Evolutionary conservation across 2,888 invertebrate genomes (phyloP).

Genomic region (Drosophila prolongata): DNA sequence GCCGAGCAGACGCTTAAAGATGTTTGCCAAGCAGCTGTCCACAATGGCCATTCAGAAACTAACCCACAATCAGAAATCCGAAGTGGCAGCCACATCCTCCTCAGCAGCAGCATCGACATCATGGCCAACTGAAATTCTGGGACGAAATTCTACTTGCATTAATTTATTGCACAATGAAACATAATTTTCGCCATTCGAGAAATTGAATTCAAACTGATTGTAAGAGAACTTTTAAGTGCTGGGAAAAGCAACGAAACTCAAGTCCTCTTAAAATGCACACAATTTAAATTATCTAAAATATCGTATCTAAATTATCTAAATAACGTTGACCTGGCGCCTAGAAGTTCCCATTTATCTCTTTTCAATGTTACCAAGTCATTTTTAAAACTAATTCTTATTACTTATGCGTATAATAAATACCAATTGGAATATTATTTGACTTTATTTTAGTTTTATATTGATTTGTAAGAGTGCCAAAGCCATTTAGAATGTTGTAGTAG

Average conservation of each 20-base stretch:
- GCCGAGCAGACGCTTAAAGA: slow-evolving; percentile 84
- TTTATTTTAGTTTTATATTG: slow-evolving; percentile 30
- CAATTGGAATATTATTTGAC: slow-evolving; percentile 17
- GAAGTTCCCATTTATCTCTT: slow-evolving; percentile 51
- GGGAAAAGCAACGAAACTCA: slow-evolving; percentile 6
- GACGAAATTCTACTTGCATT: slow-evolving; percentile 41
- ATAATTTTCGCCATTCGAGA: slow-evolving; percentile 24
- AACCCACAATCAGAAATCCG: slow-evolving; percentile 59
- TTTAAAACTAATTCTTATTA: slow-evolving; percentile 22
- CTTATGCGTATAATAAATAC: slow-evolving; percentile 40
- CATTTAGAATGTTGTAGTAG: slow-evolving; percentile 41
- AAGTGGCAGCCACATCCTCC: slow-evolving; percentile 43
- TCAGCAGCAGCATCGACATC: slow-evolving; percentile 33
- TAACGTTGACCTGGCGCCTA: slow-evolving; percentile 32
- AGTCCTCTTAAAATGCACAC: slow-evolving; percentile 5
- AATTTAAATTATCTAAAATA: neutral
- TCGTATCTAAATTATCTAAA: too few relatives aligned
- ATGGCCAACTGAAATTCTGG: slow-evolving; percentile 42
- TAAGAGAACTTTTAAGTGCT: slow-evolving; percentile 62
- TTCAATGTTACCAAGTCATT: slow-evolving; percentile 27
- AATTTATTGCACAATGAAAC: slow-evolving; percentile 32
- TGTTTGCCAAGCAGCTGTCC: slow-evolving; percentile 78
- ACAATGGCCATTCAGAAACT: slow-evolving; percentile 62
- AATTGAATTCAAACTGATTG: slow-evolving; percentile 43
- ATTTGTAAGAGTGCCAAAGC: slow-evolving; percentile 66